Base-by-base conservation (phyloP, 2,888 invertebrate species). In the Endomychus coccineus region DNA sequence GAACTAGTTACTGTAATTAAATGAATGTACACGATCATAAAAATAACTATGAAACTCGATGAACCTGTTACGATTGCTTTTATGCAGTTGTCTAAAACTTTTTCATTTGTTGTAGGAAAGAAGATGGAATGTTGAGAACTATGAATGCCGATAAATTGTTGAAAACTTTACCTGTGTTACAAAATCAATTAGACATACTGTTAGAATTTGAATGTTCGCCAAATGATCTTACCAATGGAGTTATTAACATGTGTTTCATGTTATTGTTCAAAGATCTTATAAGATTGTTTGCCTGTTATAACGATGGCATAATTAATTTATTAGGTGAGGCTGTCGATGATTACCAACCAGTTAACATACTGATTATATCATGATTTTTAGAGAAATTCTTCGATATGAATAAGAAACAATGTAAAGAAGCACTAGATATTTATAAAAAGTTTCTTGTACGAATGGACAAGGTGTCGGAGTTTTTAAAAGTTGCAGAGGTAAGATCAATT, bases 321-420 rank as follows among this genome's bases (percentile, higher is more conserved):
- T 73, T 97, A 70, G 82, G 82, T 81, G 62, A 64, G 58, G 43
- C 12, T 6, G 9, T 14, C 1, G 5, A 7, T 27, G 2, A 12
- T 27, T 4, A 10, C 13, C 13, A 9, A 12, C 6, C 9, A 11
- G 13, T 27, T 15, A 15, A 16, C 3, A 15, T 6, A 10, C 5
- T 15, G n/a, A n/a, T 30, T 10, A 21, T 30, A 3, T 3, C 1
- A 17, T 12, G 17, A 37, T 42, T 59, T 62, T 9, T 56, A 76
- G 97, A 98, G 73, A 97, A 98, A 70, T 98, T 91, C 73, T 98
- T 98, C 69, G 95, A 96, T 67, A 97, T 98, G 96, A 96, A 96
- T 71, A 97, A 97, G 70, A 98, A 98, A 70, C 92, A 96, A 65
- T 92, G 92, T 60, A 83, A 91, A 54, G 96, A 98, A 61, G 96